Percentiles rank a stretch among this genome's conserved stretches.
These are phyloP conservation scores for Narcine bancroftii DNA, from an alignment of 2,113 vertebrate species.

Conservation along the genomic window DNA sequence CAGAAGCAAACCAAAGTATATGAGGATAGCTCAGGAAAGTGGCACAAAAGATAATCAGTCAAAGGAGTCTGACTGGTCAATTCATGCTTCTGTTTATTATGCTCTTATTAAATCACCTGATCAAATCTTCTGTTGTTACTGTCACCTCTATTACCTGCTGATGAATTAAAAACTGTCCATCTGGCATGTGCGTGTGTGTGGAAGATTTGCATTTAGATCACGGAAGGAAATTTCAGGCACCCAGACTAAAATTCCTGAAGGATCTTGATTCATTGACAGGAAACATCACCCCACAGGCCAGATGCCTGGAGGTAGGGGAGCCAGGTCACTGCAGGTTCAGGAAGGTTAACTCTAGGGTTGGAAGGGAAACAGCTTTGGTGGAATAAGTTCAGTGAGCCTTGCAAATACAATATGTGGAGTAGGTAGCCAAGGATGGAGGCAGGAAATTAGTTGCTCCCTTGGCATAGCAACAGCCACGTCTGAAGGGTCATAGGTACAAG, in stretches of 20 bases:
- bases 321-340: neutral
- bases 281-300: neutral
- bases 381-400: neutral
- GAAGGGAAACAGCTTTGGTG: neutral
- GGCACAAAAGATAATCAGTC: no score
- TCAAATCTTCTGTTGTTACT: neutral
- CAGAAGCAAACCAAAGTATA: no score
- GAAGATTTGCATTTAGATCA: neutral
- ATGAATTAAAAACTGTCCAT: neutral
- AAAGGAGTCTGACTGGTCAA: no score
- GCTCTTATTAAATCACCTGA: no score
- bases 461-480: neutral
- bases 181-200: neutral
- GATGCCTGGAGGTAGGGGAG: neutral
- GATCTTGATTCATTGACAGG: conserved; percentile 2
- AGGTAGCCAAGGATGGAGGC: neutral
- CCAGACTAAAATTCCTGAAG: neutral
- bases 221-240: neutral
- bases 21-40: no score
- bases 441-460: neutral
- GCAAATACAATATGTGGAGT: neutral
- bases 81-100: no score
- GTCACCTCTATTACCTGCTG: neutral
- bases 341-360: neutral
- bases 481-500: neutral